Evolutionary conservation across 2,888 invertebrate genomes (phyloP).

Genomic region (Eupelmus urozonus): DNA sequence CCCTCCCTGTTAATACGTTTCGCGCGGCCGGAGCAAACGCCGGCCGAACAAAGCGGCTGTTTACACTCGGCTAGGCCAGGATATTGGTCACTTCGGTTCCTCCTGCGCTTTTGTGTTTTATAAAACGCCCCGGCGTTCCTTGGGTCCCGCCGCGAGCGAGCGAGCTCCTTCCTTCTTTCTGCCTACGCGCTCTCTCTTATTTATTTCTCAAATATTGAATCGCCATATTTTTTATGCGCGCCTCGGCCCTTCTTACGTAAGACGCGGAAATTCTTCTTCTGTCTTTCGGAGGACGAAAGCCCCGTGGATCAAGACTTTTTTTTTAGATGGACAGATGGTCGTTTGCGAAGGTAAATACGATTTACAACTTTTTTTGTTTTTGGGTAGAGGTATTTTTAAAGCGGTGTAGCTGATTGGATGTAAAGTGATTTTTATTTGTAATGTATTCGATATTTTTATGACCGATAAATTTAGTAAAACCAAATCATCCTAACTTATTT

Average conservation of each 20-base stretch:
- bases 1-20: slow-evolving; percentile 65
- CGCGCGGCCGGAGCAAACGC: slow-evolving; percentile 64
- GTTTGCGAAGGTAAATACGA: slow-evolving; percentile 55
- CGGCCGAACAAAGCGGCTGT: slow-evolving; percentile 68
- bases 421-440: no score
- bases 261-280: slow-evolving; percentile 12
- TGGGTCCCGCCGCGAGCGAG: slow-evolving; percentile 27
- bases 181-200: slow-evolving; percentile 62
- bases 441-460: no score
- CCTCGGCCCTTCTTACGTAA: not conserved
- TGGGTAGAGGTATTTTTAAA: no score
- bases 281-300: slow-evolving; percentile 16
- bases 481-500: no score
- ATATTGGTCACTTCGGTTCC: slow-evolving; percentile 72
- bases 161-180: not conserved
- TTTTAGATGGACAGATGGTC: slow-evolving; percentile 50
- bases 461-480: no score
- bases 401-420: no score
- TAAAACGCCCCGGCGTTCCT: slow-evolving; percentile 63
- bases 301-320: slow-evolving; percentile 28
- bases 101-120: slow-evolving; percentile 69
- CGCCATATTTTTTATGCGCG: slow-evolving; percentile 58
- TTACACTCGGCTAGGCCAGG: slow-evolving; percentile 71
- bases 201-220: slow-evolving; percentile 72
- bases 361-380: slow-evolving; percentile 29